These are phyloP conservation scores for Trichoplusia ni DNA, from an alignment of 1,140 invertebrate genomes.

Conservation along the genomic window DNA sequence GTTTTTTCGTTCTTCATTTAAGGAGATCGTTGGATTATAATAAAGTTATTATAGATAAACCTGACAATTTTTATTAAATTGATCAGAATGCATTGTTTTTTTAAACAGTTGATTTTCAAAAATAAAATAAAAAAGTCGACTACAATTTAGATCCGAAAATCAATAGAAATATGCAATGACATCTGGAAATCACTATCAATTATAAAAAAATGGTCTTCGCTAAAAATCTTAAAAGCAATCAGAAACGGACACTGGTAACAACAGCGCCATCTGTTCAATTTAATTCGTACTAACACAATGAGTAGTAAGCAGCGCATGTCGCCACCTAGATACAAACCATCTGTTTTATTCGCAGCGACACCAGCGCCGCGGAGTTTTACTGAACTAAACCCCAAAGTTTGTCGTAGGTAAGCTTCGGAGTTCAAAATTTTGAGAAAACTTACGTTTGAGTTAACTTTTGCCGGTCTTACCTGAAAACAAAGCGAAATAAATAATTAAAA, in stretches of 20 bases:
- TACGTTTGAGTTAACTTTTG: background rate
- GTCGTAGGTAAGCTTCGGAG: background rate
- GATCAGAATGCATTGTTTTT: no score
- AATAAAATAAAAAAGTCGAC: no score
- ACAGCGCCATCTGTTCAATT: slow-evolving; percentile 48
- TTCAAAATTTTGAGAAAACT: slow-evolving; percentile 6
- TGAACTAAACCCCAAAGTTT: slow-evolving; percentile 37
- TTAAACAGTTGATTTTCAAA: no score
- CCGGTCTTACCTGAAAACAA: slow-evolving; percentile 27
- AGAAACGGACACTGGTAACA: background rate
- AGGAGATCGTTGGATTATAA: no score
- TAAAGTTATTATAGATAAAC: no score
- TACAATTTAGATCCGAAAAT: no score
- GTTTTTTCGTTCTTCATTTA: no score
- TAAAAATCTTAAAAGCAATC: background rate
- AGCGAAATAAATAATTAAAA: slow-evolving; percentile 20
- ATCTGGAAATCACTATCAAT: no score
- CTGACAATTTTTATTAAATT: no score
- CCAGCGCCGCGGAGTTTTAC: slow-evolving; percentile 33
- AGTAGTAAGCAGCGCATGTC: slow-evolving; percentile 15
- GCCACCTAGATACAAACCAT: slow-evolving; percentile 39
- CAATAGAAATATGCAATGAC: no score
- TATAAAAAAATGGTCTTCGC: no score
- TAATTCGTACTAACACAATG: slow-evolving; percentile 35
- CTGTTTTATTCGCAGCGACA: slow-evolving; percentile 20